Evolutionary conservation across 2,113 vertebrate species (phyloP).

Genomic region (Lycaon pictus): DNA sequence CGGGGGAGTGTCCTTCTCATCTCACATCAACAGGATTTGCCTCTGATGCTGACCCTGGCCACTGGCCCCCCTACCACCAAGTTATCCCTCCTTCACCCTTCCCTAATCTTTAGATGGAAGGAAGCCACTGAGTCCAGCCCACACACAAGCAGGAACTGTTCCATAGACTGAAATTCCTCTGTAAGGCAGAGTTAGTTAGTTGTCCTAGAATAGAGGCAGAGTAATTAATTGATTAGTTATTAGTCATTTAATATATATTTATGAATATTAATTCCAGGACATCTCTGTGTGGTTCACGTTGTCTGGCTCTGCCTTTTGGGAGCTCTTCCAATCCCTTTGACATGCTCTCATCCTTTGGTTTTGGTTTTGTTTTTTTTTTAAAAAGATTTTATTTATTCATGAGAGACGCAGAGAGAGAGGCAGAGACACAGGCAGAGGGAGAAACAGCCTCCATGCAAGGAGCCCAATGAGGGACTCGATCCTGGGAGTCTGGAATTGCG

Average conservation of each 20-base stretch:
- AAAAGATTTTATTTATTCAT: too few relatives aligned
- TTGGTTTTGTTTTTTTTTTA: background rate
- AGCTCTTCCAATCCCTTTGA: background rate
- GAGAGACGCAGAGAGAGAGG: too few relatives aligned
- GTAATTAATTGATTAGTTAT: background rate
- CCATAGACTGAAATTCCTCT: background rate
- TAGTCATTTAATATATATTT: too few relatives aligned
- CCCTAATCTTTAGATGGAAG: background rate
- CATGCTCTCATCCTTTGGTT: accelerated
- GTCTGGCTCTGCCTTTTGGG: background rate
- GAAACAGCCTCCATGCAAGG: too few relatives aligned
- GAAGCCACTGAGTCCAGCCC: background rate
- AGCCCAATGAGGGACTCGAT: too few relatives aligned
- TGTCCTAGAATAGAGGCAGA: background rate
- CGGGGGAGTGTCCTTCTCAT: accelerated
- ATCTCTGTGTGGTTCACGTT: background rate
- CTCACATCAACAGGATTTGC: background rate
- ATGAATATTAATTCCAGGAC: accelerated
- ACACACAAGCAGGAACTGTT: accelerated
- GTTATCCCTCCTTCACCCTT: background rate
- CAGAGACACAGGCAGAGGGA: too few relatives aligned
- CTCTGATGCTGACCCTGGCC: background rate
- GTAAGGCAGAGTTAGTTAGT: background rate
- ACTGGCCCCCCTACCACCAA: accelerated
- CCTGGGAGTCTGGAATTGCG: too few relatives aligned